phyloP scores from a whole-genome alignment of 1,140 invertebrate genomes.

The Muscidifurax raptorellus region DNA sequence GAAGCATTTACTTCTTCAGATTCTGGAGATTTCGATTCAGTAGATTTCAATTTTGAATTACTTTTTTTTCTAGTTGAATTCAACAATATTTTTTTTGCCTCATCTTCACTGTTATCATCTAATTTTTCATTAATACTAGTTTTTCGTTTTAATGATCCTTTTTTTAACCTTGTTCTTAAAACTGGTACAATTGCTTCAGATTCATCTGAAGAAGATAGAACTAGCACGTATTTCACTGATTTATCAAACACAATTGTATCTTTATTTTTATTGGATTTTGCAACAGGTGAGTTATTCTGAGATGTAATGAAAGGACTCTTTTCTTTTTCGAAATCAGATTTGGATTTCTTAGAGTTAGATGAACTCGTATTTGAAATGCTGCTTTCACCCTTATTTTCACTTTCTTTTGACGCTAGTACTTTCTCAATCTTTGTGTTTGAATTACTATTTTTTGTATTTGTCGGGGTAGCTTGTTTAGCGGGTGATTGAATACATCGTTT shows the following conservation, averaged over 20 bases:
- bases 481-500: neutral
- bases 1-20: neutral
- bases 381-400: neutral
- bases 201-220: conserved; percentile 29
- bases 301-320: neutral
- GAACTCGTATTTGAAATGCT: neutral
- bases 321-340: neutral
- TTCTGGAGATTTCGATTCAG: neutral
- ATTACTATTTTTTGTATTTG: neutral
- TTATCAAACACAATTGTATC: neutral
- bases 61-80: neutral
- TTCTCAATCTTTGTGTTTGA: neutral
- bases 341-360: neutral
- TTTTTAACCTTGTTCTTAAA: neutral
- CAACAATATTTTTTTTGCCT: neutral
- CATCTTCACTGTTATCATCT: neutral
- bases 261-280: neutral
- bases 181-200: neutral
- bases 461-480: too few species aligned
- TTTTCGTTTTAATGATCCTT: neutral
- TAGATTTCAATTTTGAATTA: neutral
- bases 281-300: neutral
- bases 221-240: conserved; percentile 1
- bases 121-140: neutral
- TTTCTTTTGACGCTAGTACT: neutral